Evolutionary conservation across 2,797 vertebrate genomes (phyloP), one percentile per base, ranked within the genome.

Genomic region (Anguilla anguilla): DNA sequence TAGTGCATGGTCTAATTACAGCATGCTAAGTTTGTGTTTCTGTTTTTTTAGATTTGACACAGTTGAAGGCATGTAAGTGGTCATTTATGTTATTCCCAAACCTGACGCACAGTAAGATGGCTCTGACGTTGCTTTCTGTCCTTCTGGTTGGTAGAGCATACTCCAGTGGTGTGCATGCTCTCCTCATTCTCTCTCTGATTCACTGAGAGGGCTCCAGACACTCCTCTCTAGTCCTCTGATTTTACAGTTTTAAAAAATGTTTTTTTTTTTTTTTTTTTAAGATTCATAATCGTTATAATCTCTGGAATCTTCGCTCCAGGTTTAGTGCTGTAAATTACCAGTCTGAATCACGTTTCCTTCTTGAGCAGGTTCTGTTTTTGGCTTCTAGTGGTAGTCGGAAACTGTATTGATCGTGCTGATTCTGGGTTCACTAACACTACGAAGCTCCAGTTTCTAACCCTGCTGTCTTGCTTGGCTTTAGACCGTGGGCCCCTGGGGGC

Each of bases 11-110:
- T 93, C 96, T 97, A 93, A 95, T 96, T 96, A 95, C 94, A 92
- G 96, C 96, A 97, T 97, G 96, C 93, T 97, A 95, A 97, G 96
- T 96, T 92, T 96, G 93, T 96, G 90, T 95, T 95, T 96, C 96
- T 96, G 95, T 96, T 94, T 97, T 92, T 98, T 96, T 98, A 98
- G 97, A 98, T 95, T 91, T 97, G 97, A 98, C 95, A 96, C 97
- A 95, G 96, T 97, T 97, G 97, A 98, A 96, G 97, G 97, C 97
- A 98, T 98, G 97, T 98, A 98, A 98, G 97, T 97, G 97, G 95
- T 96, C 92, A 93, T 96, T 96, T 96, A 92, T 93, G 92, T 95
- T 93, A 93, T 94, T 96, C 91, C 87, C 86, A 92, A 94, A 93
- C 72, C 91, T 88, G 88, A 84, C 90, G 43, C 43, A 46, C 43